These are phyloP conservation scores for Cyprinella venusta DNA, from an alignment of 2,797 vertebrate genomes.

Conservation along the genomic window DNA sequence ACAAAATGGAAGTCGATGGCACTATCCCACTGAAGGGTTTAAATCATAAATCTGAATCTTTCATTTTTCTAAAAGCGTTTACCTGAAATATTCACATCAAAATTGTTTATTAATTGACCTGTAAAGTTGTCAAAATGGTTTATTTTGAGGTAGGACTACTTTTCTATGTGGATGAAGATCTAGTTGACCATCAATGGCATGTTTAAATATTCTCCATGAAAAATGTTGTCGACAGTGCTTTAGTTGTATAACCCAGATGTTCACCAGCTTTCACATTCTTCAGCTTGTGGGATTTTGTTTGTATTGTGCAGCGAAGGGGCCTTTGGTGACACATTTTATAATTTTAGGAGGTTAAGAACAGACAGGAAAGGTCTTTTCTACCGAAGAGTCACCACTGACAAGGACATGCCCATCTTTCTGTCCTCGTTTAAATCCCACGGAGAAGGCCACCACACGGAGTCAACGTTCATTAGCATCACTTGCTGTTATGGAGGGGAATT, in stretches of 20 bases:
- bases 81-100: not conserved
- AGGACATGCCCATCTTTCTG: constrained; percentile 77
- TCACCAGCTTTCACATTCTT: constrained; percentile 1
- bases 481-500: constrained; percentile 74
- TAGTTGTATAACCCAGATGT: not conserved
- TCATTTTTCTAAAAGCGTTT: not conserved
- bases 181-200: not conserved
- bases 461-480: constrained; percentile 77
- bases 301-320: constrained; percentile 34
- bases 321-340: constrained; percentile 28
- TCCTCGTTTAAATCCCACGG: constrained; percentile 77
- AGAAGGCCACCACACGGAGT: constrained; percentile 70
- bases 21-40: not conserved
- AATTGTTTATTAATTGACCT: not conserved
- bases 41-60: not conserved
- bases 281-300: constrained; percentile 14
- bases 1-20: not conserved
- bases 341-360: constrained; percentile 54
- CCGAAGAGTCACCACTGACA: constrained; percentile 72
- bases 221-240: not conserved
- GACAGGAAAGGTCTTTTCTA: constrained; percentile 56
- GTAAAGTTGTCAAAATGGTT: not conserved
- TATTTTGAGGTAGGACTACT: not conserved
- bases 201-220: not conserved
- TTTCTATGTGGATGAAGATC: not conserved